Percentiles rank a stretch among this genome's conserved stretches.
phyloP scores from a whole-genome alignment of 2,113 vertebrate genomes.

The Sturnus vulgaris region DNA sequence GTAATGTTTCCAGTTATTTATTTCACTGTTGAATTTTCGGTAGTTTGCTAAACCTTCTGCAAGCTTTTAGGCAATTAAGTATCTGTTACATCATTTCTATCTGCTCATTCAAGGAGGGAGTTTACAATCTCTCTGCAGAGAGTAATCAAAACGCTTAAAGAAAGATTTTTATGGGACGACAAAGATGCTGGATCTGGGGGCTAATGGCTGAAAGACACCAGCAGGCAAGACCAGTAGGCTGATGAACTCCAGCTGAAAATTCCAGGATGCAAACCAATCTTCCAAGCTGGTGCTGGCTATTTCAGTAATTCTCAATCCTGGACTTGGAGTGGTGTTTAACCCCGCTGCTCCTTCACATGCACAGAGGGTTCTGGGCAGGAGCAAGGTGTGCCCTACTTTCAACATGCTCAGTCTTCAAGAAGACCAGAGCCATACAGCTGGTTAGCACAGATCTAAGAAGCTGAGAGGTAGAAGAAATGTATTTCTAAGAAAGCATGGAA shows the following conservation, averaged over 20 bases:
- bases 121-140: background rate
- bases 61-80: background rate
- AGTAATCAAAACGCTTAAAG: background rate
- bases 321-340: rapidly evolving
- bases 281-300: background rate
- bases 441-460: background rate
- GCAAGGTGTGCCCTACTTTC: background rate
- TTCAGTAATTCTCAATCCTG: background rate
- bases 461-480: background rate
- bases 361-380: background rate
- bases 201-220: background rate
- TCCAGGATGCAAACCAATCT: background rate
- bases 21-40: background rate
- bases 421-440: background rate
- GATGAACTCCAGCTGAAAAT: background rate
- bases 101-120: background rate
- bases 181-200: background rate
- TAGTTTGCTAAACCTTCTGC: background rate
- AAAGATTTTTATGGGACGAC: rapidly evolving
- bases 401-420: background rate
- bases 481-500: background rate
- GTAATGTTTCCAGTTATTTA: background rate
- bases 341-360: background rate
- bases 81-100: background rate
- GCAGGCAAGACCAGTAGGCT: background rate